Evolutionary conservation across 2,797 vertebrate genomes (phyloP), one percentile per base, ranked within the genome.

Genomic region (Brachymystax lenok): DNA sequence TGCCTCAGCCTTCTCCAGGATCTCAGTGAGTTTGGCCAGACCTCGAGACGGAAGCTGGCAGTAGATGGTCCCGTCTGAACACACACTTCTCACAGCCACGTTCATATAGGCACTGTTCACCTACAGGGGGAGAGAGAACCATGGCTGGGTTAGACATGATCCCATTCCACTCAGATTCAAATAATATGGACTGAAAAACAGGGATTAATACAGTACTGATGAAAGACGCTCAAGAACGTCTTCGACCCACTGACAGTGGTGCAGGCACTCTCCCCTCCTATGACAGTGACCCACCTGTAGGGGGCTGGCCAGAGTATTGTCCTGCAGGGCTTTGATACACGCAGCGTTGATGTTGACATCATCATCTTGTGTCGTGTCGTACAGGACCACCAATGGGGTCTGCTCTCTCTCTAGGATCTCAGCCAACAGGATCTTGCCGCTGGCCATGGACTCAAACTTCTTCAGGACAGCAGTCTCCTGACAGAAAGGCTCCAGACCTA

Each of bases 311-410:
- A 99, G 91, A 0, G 95, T 95, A 86, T 93, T 96, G 90, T 99
- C 97, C 79, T 93, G 95, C 77, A 98, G 80, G 8, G 95, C 93
- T 91, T 96, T 98, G 88, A 97, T 87, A 88, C 98, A 99, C 74
- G 92, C 92, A n/a, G 96, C 93, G n/a, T 99, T 99, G 82, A 99
- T 97, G 88, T 99, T 99, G 86, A 99, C 88, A 33, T 99, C 98
- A 0, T 99, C 97, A 74, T 99, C 98, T 86, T 98, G 97, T 0
- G 98, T 98, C 3, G 97, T 99, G 81, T 99, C 98, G n/a, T 99
- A 99, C 19, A 99, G 92, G 76, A 99, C 94, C 17, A 97, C 94
- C 30, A 96, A 89, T 21, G 97, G 97, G 68, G 86, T 84, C 69
- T 95, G 93, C 50, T 92, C 89, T 84, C 91, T 85, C 78, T 97